Conservation (phyloP, 2,888 invertebrate genomes). For the Dioctria rufipes region DNA sequence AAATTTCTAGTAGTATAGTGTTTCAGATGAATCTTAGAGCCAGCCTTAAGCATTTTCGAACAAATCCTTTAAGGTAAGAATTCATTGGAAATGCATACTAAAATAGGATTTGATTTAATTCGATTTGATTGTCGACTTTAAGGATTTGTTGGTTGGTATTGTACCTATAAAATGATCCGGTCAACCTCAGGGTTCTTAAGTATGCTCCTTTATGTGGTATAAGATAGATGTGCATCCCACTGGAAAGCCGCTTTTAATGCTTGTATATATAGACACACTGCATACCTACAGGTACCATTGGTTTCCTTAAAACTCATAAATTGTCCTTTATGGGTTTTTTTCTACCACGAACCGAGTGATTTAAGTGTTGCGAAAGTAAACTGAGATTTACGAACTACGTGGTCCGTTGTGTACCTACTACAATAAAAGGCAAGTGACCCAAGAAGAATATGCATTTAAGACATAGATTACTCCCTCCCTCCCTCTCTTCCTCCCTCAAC, state of each 20-base stretch:
- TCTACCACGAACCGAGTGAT: neutral
- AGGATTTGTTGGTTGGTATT: neutral
- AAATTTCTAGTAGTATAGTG: neutral
- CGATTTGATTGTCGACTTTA: neutral
- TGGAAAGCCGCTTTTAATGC: neutral
- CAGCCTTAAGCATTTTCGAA: neutral
- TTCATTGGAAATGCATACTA: neutral
- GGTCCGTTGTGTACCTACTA: neutral
- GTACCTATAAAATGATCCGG: neutral
- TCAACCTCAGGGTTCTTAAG: neutral
- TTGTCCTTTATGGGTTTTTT: neutral
- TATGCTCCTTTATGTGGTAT: neutral
- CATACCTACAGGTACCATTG: neutral
- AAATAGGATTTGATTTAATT: neutral
- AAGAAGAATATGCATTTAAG: neutral
- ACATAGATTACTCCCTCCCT: neutral
- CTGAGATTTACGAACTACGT: neutral
- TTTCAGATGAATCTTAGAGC: neutral
- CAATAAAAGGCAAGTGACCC: neutral
- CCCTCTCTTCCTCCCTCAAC: neutral
- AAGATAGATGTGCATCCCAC: neutral
- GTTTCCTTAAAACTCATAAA: neutral
- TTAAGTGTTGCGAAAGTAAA: neutral
- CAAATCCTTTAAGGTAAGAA: neutral
- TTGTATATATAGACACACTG: neutral